Base-by-base conservation (phyloP, 2,113 vertebrate species). In the Mobula birostris region DNA sequence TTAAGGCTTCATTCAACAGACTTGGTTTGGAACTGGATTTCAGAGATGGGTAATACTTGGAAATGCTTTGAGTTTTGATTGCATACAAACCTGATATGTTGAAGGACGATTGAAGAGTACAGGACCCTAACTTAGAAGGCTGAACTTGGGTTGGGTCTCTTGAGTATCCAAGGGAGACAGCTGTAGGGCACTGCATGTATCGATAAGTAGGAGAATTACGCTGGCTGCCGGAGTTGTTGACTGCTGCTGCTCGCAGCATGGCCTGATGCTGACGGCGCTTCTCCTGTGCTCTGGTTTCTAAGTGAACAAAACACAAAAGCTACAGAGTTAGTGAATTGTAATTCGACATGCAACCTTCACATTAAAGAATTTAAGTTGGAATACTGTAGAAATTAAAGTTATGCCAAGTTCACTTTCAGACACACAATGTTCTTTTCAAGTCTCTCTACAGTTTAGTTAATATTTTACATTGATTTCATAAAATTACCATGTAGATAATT, bases 1-100 rank as follows among this genome's bases (percentile, higher is more conserved):
- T 85, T 94, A 94, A 88, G n/a, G 95, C 94, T 94, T 96, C 96
- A 95, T 96, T 95, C 79, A 97, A 96, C 91, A 97, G 95, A 94
- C 95, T 95, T 6, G 95, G 94, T 1, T 96, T 95, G 77, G 96
- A 95, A 76, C 97, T 95, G 56, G 95, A 95, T 95, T 96, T 96
- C 77, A 97, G 95, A 95, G 96, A 96, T 93, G 97, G 97, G 88
- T 96, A 95, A 95, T 96, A 94, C 94, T 90, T 95, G 95, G 96
- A 95, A 94, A 97, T 94, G 95, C 95, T 95, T 88, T 96, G 96
- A 70, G 95, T 96, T 95, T 96, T 96, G 91, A 96, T 94, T 94
- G 96, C 95, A 95, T 97, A 98, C 98, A 97, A 96, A 98, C 98
- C 98, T 98, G 98, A 96, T 96, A 96, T 94, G 95, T 95, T 97